These are phyloP conservation scores for Coreius guichenoti DNA, from an alignment of 2,797 vertebrate genomes.

Conservation along the genomic window DNA sequence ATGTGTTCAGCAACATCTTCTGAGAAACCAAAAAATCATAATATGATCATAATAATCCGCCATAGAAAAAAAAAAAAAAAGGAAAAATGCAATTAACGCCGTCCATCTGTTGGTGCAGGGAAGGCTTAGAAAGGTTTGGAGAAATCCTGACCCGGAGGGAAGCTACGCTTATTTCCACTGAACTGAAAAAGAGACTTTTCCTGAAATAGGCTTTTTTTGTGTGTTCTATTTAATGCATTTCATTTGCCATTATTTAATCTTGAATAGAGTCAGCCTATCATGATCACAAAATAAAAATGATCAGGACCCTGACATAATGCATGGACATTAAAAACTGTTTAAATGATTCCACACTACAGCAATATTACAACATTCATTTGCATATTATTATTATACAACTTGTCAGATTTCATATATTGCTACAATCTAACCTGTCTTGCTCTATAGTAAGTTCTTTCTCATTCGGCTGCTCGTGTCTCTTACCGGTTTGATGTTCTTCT, in stretches of 20 bases:
- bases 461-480: not conserved
- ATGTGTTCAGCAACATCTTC: constrained; percentile 1
- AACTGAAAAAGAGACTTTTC: constrained; percentile 17
- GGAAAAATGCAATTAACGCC: constrained; percentile 39
- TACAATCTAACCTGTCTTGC: not conserved
- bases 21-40: constrained; percentile 25
- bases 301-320: not conserved
- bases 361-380: not conserved
- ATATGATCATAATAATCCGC: constrained; percentile 25
- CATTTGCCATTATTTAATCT: constrained; percentile 3
- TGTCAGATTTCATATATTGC: not conserved
- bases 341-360: not conserved
- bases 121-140: constrained; percentile 43
- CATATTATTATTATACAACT: not conserved
- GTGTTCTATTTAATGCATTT: not conserved
- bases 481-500: not conserved
- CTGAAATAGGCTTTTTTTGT: not conserved
- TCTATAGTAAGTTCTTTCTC: not conserved
- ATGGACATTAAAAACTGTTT: not conserved
- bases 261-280: not conserved
- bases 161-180: constrained; percentile 17
- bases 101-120: constrained; percentile 39
- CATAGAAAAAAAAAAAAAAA: constrained; percentile 2
- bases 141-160: constrained; percentile 15
- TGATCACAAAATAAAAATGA: not conserved